Conservation (phyloP, 2,888 invertebrate species). For the Epinotia bilunana region DNA sequence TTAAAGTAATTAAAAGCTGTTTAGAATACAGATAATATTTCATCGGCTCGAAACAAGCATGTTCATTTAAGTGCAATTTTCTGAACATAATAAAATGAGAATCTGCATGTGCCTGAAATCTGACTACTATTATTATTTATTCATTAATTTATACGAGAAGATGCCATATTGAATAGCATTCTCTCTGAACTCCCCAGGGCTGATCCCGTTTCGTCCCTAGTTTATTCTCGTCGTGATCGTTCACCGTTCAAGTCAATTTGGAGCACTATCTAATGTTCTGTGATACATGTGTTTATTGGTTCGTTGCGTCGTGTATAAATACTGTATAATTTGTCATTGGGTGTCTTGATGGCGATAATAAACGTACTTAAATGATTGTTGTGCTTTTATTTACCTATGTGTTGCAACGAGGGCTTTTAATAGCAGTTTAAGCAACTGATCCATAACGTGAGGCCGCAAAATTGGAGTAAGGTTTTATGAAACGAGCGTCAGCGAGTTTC, state of each 20-base stretch:
- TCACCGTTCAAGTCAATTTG: conserved; percentile 80
- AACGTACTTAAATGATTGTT: conserved; percentile 43
- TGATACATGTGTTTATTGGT: conserved; percentile 81
- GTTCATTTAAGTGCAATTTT: no score
- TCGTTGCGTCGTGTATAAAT: conserved; percentile 58
- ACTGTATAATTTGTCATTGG: conserved; percentile 49
- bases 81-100: no score
- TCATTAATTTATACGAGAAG: neutral
- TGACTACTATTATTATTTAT: no score
- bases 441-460: no score
- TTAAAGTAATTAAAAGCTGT: no score
- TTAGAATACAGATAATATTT: no score
- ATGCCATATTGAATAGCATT: neutral
- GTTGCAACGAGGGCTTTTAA: no score
- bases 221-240: conserved; percentile 58
- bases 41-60: no score
- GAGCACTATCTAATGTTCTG: conserved; percentile 83
- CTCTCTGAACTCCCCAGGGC: conserved; percentile 12
- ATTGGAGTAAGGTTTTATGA: no score
- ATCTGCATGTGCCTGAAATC: no score
- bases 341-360: conserved; percentile 45
- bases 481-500: no score
- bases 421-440: no score
- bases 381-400: conserved; percentile 22
- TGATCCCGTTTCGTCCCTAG: conserved; percentile 39